A percentile compares a stretch with the other conserved stretches of the same genome.
Conservation (phyloP, 1,140 invertebrate species). For the Riptortus pedestris region DNA sequence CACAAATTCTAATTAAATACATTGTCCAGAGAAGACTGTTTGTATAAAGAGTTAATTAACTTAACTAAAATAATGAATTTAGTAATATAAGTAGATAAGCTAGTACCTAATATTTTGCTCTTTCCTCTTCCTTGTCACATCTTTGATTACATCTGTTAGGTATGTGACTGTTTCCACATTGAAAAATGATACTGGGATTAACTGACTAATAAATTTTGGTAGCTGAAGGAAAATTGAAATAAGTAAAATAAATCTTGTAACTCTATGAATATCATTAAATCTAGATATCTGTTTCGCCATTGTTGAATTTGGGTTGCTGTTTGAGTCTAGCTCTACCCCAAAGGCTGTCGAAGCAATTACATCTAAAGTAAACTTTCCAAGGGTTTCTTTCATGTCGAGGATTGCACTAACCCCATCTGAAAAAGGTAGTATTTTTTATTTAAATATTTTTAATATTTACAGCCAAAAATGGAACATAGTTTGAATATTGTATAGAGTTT, state of each 20-base stretch:
- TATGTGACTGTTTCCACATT: constrained; percentile 30
- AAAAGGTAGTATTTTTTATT: too few relatives aligned
- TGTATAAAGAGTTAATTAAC: background rate
- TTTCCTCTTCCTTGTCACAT: constrained; percentile 24
- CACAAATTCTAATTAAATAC: background rate
- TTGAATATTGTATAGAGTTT: too few relatives aligned
- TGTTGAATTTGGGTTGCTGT: constrained; percentile 34
- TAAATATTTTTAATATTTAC: too few relatives aligned
- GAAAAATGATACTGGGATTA: constrained; percentile 29
- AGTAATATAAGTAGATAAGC: background rate
- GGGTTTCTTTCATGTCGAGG: constrained; percentile 37
- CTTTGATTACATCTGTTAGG: constrained; percentile 27
- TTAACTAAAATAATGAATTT: background rate
- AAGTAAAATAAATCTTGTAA: constrained; percentile 28
- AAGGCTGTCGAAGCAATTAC: constrained; percentile 40
- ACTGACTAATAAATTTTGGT: constrained; percentile 24
- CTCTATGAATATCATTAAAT: constrained; percentile 27
- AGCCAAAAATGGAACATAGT: too few relatives aligned
- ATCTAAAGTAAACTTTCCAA: constrained; percentile 39
- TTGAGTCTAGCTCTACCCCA: constrained; percentile 35
- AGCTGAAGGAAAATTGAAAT: constrained; percentile 26
- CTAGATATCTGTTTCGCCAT: constrained; percentile 32
- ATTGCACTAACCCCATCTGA: constrained; percentile 27
- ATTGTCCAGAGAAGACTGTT: background rate
- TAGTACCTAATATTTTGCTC: constrained; percentile 22